A percentile compares a stretch with the other conserved stretches of the same genome.
These are phyloP conservation scores for Crocodylus rhombifer DNA, from an alignment of 2,797 vertebrate species.

Conservation along the genomic window DNA sequence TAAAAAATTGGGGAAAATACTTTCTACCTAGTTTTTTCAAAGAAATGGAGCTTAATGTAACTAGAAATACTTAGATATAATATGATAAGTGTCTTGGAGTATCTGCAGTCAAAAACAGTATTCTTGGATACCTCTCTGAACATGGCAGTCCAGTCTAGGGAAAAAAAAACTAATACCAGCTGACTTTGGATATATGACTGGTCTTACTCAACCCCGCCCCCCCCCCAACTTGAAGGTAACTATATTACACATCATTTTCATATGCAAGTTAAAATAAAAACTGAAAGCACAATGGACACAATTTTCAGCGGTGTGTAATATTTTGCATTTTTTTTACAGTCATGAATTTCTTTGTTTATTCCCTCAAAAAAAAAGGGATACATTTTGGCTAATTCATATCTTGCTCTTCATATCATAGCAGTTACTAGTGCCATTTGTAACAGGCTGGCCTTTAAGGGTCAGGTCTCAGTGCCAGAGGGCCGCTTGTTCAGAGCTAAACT, in stretches of 20 bases:
- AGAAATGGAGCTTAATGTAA: not conserved
- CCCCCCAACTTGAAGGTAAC: not conserved
- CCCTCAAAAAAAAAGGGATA: not conserved
- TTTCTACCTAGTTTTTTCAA: not conserved
- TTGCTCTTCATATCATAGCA: not conserved
- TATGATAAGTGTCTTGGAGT: accelerated
- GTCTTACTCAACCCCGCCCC: not conserved
- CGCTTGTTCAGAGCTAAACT: no score
- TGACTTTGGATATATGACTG: accelerated
- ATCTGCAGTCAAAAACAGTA: not conserved
- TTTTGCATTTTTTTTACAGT: not conserved
- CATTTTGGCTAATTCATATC: not conserved
- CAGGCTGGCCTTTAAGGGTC: no score
- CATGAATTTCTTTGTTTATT: not conserved
- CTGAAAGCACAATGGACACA: not conserved
- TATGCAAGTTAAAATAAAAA: not conserved
- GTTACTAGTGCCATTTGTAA: not conserved
- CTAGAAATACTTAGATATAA: not conserved
- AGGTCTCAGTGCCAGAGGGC: no score
- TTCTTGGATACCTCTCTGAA: not conserved
- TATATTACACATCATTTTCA: not conserved
- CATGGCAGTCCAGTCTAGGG: accelerated
- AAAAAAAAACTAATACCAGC: not conserved
- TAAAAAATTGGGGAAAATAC: not conserved
- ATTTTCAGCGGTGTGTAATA: not conserved